Evolutionary conservation across 2,113 vertebrate genomes (phyloP).

Genomic region (Psittacus erithacus): DNA sequence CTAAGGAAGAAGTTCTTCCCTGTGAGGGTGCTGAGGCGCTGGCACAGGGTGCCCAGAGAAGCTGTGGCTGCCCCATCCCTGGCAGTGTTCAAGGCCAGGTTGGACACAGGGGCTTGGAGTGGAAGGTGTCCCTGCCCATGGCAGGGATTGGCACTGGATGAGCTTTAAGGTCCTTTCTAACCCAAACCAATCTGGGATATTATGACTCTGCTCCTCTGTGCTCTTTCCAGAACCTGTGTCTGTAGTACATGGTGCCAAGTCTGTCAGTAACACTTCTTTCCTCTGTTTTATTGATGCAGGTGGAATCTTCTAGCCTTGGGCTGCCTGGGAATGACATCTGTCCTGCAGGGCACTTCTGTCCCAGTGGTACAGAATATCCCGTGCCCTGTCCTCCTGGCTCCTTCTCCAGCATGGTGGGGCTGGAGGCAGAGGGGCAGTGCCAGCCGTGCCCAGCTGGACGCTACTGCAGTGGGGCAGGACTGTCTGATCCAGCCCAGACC

Average conservation of each 20-base stretch:
- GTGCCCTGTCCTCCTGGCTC: conserved; percentile 85
- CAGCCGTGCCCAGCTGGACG: conserved; percentile 82
- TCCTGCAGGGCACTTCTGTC: conserved; percentile 87
- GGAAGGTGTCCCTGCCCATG: neutral
- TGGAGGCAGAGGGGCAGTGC: conserved; percentile 78
- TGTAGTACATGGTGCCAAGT: no score
- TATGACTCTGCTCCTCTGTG: neutral
- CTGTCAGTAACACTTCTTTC: neutral
- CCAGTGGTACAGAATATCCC: conserved; percentile 77
- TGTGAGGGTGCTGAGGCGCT: no score
- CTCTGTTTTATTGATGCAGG: conserved; percentile 56
- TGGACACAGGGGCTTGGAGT: neutral
- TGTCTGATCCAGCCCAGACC: conserved; percentile 73
- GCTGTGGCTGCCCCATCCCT: no score
- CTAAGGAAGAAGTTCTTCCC: no score
- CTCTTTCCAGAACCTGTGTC: neutral
- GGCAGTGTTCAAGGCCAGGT: neutral
- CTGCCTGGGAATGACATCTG: conserved; percentile 79
- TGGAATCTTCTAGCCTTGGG: conserved; percentile 68
- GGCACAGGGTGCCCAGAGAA: no score
- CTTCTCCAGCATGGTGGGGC: conserved; percentile 77
- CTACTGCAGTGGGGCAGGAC: conserved; percentile 81
- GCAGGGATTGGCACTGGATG: neutral
- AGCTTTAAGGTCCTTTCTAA: neutral
- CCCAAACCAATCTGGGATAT: neutral